A percentile compares a stretch with the other conserved stretches of the same genome.
Conservation (phyloP, 2,888 invertebrate species). For the Zygogramma bicolorata region DNA sequence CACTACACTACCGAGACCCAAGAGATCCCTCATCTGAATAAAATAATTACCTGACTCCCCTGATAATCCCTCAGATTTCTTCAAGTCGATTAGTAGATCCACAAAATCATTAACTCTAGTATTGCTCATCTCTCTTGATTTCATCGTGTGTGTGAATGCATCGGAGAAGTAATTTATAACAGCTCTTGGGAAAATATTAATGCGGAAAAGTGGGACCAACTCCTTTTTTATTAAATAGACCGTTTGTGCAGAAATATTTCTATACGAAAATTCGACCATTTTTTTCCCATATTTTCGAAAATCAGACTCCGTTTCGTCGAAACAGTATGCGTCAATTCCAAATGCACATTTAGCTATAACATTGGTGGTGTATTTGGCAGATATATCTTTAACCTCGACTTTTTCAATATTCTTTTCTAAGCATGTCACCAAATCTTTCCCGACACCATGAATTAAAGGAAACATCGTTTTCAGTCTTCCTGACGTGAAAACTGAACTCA, state of each 20-base stretch:
- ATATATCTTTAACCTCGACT: constrained; percentile 58
- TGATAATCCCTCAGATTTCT: constrained; percentile 22
- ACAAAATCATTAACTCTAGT: constrained; percentile 70
- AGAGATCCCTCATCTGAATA: no score
- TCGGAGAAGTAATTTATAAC: constrained; percentile 53
- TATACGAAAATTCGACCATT: constrained; percentile 57
- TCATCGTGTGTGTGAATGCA: constrained; percentile 56
- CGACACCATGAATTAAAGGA: constrained; percentile 58
- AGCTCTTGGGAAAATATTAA: constrained; percentile 52
- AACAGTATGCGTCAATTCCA: constrained; percentile 64
- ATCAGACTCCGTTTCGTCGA: constrained; percentile 60
- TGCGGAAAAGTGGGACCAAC: constrained; percentile 50
- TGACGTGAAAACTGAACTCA: constrained; percentile 70
- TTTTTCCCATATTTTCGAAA: constrained; percentile 61
- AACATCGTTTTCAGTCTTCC: constrained; percentile 71
- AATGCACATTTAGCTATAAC: constrained; percentile 67
- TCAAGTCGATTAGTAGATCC: constrained; percentile 63
- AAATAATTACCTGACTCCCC: constrained; percentile 26
- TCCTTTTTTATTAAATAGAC: constrained; percentile 53
- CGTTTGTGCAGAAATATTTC: constrained; percentile 50
- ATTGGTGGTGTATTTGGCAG: constrained; percentile 65
- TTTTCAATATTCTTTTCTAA: constrained; percentile 22
- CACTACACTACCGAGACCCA: no score
- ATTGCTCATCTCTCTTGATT: constrained; percentile 44
- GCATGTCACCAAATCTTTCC: constrained; percentile 20